phyloP scores from a whole-genome alignment of 2,888 invertebrate species.

The Lithophane semibrunnea region DNA sequence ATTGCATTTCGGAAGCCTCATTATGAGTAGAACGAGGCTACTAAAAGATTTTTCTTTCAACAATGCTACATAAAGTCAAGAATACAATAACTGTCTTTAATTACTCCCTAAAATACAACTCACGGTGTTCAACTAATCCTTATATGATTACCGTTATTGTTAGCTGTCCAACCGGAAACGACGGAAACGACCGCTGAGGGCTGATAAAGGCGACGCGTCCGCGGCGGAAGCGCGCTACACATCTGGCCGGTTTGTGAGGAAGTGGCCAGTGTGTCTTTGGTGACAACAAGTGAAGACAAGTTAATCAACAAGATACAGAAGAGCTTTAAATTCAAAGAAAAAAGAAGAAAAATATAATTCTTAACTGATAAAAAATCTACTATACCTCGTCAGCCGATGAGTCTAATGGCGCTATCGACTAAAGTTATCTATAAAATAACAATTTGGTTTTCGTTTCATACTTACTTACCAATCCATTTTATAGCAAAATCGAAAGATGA shows the following conservation, averaged over 20 bases:
- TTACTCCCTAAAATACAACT: conserved; percentile 16
- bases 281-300: conserved; percentile 20
- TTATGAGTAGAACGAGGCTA: background rate
- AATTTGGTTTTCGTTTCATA: no score
- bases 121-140: conserved; percentile 23
- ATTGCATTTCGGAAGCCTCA: background rate
- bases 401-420: background rate
- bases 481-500: background rate
- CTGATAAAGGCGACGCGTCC: conserved; percentile 65
- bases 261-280: conserved; percentile 64
- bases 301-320: background rate
- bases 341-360: background rate
- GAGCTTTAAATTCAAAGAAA: background rate
- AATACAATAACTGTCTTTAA: conserved; percentile 10
- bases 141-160: conserved; percentile 52
- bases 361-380: background rate
- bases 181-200: conserved; percentile 66
- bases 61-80: background rate
- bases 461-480: background rate
- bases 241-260: conserved; percentile 56
- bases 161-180: conserved; percentile 57
- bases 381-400: background rate
- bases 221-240: conserved; percentile 57
- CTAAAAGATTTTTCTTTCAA: background rate
- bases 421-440: background rate